Percentiles rank a stretch among this genome's conserved stretches.
phyloP scores from a whole-genome alignment of 2,113 vertebrate genomes.

The Nesospiza acunhae region DNA sequence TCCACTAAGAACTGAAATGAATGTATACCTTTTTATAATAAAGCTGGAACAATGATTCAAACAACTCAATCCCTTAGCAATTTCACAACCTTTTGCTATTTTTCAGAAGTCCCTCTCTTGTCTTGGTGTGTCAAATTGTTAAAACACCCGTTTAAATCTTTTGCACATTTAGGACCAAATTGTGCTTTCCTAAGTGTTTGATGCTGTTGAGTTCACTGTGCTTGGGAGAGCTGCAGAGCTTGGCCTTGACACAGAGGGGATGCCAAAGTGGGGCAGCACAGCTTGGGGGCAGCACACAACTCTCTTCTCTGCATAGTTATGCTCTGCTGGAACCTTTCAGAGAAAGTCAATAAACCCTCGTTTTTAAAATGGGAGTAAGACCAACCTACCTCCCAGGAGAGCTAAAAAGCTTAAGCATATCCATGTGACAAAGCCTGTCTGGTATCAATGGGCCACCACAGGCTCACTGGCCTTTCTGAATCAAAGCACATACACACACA shows the following conservation, averaged over 20 bases:
- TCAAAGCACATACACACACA: not conserved
- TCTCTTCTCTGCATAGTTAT: not conserved
- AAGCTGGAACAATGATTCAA: conserved; percentile 51
- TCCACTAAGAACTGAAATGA: conserved; percentile 60
- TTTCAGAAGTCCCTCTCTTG: conserved; percentile 27
- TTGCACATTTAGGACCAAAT: not conserved
- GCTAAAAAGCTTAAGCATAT: not conserved
- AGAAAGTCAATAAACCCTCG: not conserved
- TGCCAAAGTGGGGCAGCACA: not conserved
- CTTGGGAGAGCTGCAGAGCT: not conserved
- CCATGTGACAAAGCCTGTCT: not conserved
- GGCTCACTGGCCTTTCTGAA: not conserved
- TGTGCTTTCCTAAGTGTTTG: not conserved
- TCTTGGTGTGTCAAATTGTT: conserved; percentile 21
- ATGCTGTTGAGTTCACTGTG: not conserved
- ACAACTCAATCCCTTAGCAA: conserved; percentile 52
- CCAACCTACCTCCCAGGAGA: not conserved
- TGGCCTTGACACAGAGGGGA: not conserved
- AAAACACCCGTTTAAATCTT: conserved; percentile 1
- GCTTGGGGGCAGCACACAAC: not conserved
- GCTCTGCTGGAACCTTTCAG: not conserved
- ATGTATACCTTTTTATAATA: conserved; percentile 66
- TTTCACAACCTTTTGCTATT: conserved; percentile 55
- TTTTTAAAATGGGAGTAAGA: not conserved
- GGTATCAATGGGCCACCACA: not conserved